These are phyloP conservation scores for Cyaniris semiargus DNA, from an alignment of 2,888 invertebrate genomes.

Conservation along the genomic window DNA sequence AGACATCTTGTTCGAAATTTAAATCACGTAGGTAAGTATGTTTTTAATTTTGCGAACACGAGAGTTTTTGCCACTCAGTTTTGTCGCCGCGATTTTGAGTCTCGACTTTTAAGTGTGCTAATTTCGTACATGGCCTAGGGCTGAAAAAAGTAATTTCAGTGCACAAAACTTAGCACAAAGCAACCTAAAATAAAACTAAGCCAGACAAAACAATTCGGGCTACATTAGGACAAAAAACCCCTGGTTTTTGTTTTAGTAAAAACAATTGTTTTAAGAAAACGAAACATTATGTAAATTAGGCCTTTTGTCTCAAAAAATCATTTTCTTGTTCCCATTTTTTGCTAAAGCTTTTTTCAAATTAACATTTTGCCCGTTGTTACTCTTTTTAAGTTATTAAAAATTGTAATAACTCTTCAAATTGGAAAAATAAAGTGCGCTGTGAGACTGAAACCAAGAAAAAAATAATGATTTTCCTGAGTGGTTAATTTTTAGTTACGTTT, in stretches of 20 bases:
- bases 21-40: constrained; percentile 36
- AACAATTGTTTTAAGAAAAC: constrained; percentile 53
- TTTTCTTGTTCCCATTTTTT: constrained; percentile 29
- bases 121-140: constrained; percentile 9
- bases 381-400: constrained; percentile 25
- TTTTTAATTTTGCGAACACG: not conserved
- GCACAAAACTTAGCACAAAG: constrained; percentile 20
- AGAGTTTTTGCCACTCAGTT: not conserved
- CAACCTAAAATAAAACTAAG: constrained; percentile 30
- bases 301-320: constrained; percentile 44
- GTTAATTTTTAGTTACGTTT: not conserved
- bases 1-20: constrained; percentile 44
- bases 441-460: not conserved
- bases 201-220: constrained; percentile 27
- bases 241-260: constrained; percentile 39
- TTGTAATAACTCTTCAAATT: constrained; percentile 10
- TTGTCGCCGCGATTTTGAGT: not conserved
- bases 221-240: constrained; percentile 34
- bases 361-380: constrained; percentile 12
- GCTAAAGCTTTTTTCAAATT: constrained; percentile 27
- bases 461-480: not conserved
- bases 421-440: not conserved
- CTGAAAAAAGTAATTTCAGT: constrained; percentile 28
- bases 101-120: not conserved
- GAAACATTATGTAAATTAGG: constrained; percentile 47